These are phyloP conservation scores for Oeneis ivallda DNA, from an alignment of 2,888 invertebrate species.

Conservation along the genomic window DNA sequence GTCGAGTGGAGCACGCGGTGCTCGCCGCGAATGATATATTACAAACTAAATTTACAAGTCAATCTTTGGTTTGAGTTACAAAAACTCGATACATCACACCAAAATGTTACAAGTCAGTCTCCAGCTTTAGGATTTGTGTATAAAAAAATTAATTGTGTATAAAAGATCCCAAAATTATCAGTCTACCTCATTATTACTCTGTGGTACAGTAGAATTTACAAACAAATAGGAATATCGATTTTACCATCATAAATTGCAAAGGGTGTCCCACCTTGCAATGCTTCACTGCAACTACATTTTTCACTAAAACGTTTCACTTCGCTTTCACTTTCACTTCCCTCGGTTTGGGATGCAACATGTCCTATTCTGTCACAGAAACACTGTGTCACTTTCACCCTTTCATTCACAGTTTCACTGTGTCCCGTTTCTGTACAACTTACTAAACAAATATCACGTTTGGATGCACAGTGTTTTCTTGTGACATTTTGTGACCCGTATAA, in stretches of 20 bases:
- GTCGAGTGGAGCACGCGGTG: no score
- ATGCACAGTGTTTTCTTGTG: background rate
- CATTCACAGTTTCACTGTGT: slow-evolving; percentile 24
- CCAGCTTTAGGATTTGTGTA: no score
- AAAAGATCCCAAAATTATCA: background rate
- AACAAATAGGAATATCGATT: slow-evolving; percentile 57
- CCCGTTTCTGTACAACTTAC: background rate
- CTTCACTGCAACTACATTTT: slow-evolving; percentile 45
- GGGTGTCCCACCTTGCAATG: slow-evolving; percentile 42
- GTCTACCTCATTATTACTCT: slow-evolving; percentile 12
- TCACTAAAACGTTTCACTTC: slow-evolving; percentile 41
- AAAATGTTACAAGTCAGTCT: no score
- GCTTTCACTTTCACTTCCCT: slow-evolving; percentile 21
- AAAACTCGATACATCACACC: no score
- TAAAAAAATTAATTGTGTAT: no score
- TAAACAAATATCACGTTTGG: background rate
- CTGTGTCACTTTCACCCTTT: slow-evolving; percentile 18
- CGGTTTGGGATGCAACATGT: slow-evolving; percentile 25
- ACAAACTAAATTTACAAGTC: no score
- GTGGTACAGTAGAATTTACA: slow-evolving; percentile 37
- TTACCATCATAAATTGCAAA: slow-evolving; percentile 56
- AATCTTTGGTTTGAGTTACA: no score
- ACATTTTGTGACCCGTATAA: background rate
- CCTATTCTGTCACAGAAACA: slow-evolving; percentile 38
- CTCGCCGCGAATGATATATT: no score